A percentile compares a stretch with the other conserved stretches of the same genome.
Conservation (phyloP, 2,113 vertebrate genomes). For the Oxygymnocypris stewartii region DNA sequence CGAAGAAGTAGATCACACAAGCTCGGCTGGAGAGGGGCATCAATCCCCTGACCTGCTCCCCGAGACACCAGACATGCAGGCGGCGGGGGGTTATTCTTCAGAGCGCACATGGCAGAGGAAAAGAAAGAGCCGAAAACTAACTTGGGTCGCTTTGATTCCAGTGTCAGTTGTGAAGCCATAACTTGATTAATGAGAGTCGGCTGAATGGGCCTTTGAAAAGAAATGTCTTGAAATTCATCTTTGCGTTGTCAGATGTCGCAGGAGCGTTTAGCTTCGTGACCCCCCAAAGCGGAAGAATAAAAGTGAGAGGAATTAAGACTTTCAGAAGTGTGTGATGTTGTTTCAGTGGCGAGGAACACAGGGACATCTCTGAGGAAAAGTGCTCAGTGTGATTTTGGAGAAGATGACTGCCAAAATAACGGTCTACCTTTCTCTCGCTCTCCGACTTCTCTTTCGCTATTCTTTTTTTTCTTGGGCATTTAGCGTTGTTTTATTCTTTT, state of each 20-base stretch:
- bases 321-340: slow-evolving; percentile 36
- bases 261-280: slow-evolving; percentile 26
- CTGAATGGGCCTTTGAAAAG: slow-evolving; percentile 50
- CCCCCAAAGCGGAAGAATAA: not conserved
- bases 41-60: slow-evolving; percentile 37
- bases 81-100: slow-evolving; percentile 41
- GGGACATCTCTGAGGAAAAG: not conserved
- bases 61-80: slow-evolving; percentile 46
- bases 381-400: slow-evolving; percentile 14
- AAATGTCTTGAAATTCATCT: slow-evolving; percentile 26
- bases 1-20: slow-evolving; percentile 35
- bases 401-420: not conserved
- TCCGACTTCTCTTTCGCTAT: not conserved
- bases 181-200: slow-evolving; percentile 52
- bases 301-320: not conserved
- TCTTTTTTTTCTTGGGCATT: not conserved
- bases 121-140: slow-evolving; percentile 32
- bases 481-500: not conserved
- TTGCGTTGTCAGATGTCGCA: slow-evolving; percentile 28
- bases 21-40: slow-evolving; percentile 45
- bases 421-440: slow-evolving; percentile 15
- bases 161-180: slow-evolving; percentile 33
- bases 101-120: slow-evolving; percentile 21
- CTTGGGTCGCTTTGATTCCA: slow-evolving; percentile 50
- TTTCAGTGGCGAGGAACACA: slow-evolving; percentile 2